Evolutionary conservation across 2,113 vertebrate species (phyloP), one percentile per base, ranked within the genome.

Genomic region (Aplodontia rufa): DNA sequence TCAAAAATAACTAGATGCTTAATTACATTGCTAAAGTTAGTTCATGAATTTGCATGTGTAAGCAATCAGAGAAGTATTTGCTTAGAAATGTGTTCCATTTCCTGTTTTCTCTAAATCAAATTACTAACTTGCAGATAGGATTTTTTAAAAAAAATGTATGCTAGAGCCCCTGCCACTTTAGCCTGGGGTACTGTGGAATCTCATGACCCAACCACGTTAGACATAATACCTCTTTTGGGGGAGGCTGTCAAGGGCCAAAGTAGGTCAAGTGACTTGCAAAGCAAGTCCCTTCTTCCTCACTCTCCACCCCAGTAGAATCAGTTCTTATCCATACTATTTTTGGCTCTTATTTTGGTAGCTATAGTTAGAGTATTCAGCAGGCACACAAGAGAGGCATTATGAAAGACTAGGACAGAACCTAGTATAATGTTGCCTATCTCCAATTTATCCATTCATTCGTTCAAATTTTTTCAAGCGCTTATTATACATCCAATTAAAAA

Each of bases 51-150:
- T 97, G 96, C 97, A 98, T 96, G 86, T 97, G 96, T 90, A 96
- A 98, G 96, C 88, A 96, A 98, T 97, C 92, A 97, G 92, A n/a
- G 90, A 97, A 96, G 85, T 89, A 97, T 97, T 96, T 96, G 87
- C 94, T 97, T 93, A 96, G 90, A 96, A 96, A 97, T 96, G 96
- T 96, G 96, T 96, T 96, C 97, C 96, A 97, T 97, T 97, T 98
- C 97, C 93, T 95, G 88, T 93, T 97, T 92, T 47, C 88, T 97
- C 66, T 92, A 96, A 96, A 97, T 97, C 92, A 96, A 92, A 97
- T 93, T 75, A 90, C 76, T 75, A 74, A 92, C 32, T 69, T 94
- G 72, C 82, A 96, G 81, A 96, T 92, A 83, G 10, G 85, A 90
- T 96, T 88, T 89, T 94, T 42, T 9, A 0, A 47, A 76, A 49